Evolutionary conservation across 2,888 invertebrate genomes (phyloP).

Genomic region (Pammene aurita): DNA sequence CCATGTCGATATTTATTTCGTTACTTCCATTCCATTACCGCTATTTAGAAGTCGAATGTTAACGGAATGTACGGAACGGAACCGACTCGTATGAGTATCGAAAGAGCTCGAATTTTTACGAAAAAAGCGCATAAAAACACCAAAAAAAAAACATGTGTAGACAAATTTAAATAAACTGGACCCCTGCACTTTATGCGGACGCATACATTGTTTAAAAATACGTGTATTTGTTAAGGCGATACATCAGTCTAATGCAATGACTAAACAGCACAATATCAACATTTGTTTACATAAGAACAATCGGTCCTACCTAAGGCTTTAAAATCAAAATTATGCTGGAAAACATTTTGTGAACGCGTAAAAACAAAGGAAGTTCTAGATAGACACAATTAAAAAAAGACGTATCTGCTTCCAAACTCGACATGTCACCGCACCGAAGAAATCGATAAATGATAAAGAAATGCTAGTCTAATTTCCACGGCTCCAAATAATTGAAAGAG

Average conservation of each 20-base stretch:
- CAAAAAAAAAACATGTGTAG: too few relatives aligned
- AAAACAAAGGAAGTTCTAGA: constrained; percentile 17
- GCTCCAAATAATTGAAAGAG: background rate
- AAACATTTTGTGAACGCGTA: constrained; percentile 49
- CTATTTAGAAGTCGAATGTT: too few relatives aligned
- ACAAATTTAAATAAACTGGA: too few relatives aligned
- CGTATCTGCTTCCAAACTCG: background rate
- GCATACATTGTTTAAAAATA: constrained; percentile 61
- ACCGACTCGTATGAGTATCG: too few relatives aligned
- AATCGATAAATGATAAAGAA: too few relatives aligned
- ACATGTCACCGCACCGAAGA: too few relatives aligned
- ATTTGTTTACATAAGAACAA: constrained; percentile 49
- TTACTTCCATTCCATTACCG: too few relatives aligned
- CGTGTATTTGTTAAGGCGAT: constrained; percentile 62
- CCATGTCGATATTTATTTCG: too few relatives aligned
- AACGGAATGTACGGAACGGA: too few relatives aligned
- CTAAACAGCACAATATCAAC: constrained; percentile 60
- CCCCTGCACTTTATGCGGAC: constrained; percentile 30
- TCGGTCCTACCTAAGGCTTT: constrained; percentile 49
- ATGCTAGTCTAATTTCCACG: background rate
- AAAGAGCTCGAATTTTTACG: too few relatives aligned
- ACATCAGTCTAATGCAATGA: constrained; percentile 77
- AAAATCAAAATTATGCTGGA: constrained; percentile 45
- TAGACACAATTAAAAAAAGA: background rate
- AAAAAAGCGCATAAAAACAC: too few relatives aligned